Base-by-base conservation (phyloP, 2,888 invertebrate species). In the Metacarcinus magister region DNA sequence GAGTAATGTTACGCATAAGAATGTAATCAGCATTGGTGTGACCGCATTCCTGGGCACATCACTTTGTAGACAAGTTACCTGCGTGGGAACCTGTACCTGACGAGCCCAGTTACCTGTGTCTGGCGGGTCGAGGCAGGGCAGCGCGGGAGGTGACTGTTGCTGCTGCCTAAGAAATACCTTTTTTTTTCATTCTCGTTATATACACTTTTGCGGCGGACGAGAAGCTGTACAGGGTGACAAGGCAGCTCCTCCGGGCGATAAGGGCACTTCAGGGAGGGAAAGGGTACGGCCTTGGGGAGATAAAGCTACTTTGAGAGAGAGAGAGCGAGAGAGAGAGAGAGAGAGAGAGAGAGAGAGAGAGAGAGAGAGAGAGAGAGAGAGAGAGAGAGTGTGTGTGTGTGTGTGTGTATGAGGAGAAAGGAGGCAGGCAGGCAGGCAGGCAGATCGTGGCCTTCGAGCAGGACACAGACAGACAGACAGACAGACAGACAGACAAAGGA, bases 41-140 rank as follows among this genome's bases (percentile, higher is more conserved):
- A 82, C 91, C 91, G n/a, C 91, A 91, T 91, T 91, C 28, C 91
- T 91, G 44, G 13, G 91, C 91, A 44, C 91, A 46, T 46, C 91
- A 91, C 28, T 16, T 90, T 8, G 32, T 90, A 23, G 90, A 44
- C 90, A 44, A 13, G 54, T n/a, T 32, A 16, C 82, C 82, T 82
- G 82, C 82, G 82, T 82, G 82, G 82, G 82, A 82, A 82, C 82
- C 82, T 82, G 82, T 82, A 82, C 82, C 32, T 82, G 82, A 32
- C 32, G 82, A 32, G 82, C 82, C 82, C 82, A 32, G 82, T 82
- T 13, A 82, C 32, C 82, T 8, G 82, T 82, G 82, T 16, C n/a
- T 82, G 82, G 82, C 10, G 13, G 82, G 32, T 3, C 67, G 54
- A 16, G 32, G 82, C 82, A 28, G 28, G 13, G 82, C 23, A 32